phyloP scores from a whole-genome alignment of 2,113 vertebrate species.

The Cochlearius cochlearius region DNA sequence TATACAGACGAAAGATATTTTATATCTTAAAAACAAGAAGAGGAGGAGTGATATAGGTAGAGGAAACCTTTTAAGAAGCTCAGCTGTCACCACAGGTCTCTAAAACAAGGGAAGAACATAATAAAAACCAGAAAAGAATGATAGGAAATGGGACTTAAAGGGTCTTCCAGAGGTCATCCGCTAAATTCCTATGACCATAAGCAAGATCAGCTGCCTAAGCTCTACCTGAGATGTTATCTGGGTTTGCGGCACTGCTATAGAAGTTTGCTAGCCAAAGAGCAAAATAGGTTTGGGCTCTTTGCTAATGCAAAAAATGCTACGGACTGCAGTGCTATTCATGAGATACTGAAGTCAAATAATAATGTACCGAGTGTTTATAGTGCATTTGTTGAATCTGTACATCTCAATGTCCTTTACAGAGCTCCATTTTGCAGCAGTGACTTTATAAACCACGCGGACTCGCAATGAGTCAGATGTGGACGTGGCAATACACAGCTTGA shows the following conservation, averaged over 20 bases:
- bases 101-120: not conserved
- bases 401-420: not conserved
- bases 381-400: no score
- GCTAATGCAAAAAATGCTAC: not conserved
- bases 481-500: not conserved
- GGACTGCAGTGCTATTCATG: not conserved
- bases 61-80: not conserved
- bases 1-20: not conserved
- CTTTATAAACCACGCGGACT: not conserved
- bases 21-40: not conserved
- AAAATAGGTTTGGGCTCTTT: not conserved
- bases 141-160: not conserved
- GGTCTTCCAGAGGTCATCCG: not conserved
- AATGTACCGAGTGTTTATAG: not conserved
- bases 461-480: accelerated
- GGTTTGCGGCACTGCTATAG: not conserved
- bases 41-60: not conserved
- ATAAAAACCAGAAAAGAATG: not conserved
- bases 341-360: not conserved
- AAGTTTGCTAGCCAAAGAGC: not conserved
- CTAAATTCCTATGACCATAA: not conserved
- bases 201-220: not conserved
- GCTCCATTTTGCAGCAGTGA: not conserved
- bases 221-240: not conserved
- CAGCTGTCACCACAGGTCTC: not conserved